Conservation (phyloP, 2,888 invertebrate species). For the Minunthozetes semirufus region DNA sequence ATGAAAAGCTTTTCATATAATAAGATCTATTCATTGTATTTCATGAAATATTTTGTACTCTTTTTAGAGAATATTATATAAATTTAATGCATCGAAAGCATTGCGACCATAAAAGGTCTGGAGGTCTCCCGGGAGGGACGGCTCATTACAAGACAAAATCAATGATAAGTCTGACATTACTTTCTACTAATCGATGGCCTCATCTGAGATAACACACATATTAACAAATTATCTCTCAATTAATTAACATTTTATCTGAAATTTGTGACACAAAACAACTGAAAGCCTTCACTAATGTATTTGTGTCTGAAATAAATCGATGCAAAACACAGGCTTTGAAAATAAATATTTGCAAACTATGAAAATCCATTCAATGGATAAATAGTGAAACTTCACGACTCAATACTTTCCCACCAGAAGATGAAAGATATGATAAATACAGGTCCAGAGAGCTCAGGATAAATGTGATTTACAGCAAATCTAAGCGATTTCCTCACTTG, state of each 20-base stretch:
- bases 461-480: not conserved
- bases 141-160: not conserved
- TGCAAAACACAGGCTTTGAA: not conserved
- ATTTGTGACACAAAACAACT: not conserved
- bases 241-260: slow-evolving; percentile 10
- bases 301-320: not conserved
- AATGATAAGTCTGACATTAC: not conserved
- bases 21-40: not conserved
- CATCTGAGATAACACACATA: not conserved
- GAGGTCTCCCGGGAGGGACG: not conserved
- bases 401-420: no score
- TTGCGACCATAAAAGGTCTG: slow-evolving; percentile 2
- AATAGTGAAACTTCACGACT: no score
- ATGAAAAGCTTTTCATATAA: not conserved
- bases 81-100: not conserved
- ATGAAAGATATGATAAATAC: no score
- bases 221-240: slow-evolving; percentile 8
- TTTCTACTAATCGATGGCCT: not conserved
- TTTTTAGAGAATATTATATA: not conserved
- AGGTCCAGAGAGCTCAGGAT: no score
- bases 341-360: no score
- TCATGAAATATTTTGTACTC: not conserved
- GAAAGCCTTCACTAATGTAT: not conserved
- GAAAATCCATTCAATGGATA: no score
- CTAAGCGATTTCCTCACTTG: not conserved